Conservation (phyloP, 2,888 invertebrate species). For the Eilema depressum region DNA sequence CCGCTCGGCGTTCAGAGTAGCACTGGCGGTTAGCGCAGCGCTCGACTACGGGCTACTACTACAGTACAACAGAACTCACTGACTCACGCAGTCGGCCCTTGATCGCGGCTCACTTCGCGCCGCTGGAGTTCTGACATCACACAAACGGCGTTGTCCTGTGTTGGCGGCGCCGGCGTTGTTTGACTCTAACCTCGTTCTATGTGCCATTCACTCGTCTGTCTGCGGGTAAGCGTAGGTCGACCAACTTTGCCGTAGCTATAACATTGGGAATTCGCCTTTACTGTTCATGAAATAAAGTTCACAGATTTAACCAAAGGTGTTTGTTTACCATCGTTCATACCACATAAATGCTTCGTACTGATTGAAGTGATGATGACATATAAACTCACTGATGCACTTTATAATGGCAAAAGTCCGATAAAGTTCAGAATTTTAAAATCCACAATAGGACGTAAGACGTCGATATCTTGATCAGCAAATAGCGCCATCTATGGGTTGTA, state of each 20-base stretch:
- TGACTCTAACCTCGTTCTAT: slow-evolving; percentile 53
- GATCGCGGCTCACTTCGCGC: slow-evolving; percentile 72
- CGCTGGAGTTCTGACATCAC: slow-evolving; percentile 41
- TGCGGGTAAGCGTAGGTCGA: slow-evolving; percentile 29
- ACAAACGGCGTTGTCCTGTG: slow-evolving; percentile 43
- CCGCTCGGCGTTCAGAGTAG: slow-evolving; percentile 53
- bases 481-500: slow-evolving; percentile 12
- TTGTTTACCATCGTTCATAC: background rate
- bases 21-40: slow-evolving; percentile 51
- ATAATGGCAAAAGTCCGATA: background rate
- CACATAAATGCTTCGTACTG: background rate
- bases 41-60: slow-evolving; percentile 43
- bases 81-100: slow-evolving; percentile 62
- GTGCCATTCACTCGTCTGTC: slow-evolving; percentile 57
- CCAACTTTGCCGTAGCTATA: slow-evolving; percentile 16
- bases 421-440: background rate
- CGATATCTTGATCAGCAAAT: background rate
- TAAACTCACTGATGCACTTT: background rate
- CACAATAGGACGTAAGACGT: background rate
- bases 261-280: slow-evolving; percentile 19
- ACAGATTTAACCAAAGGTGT: slow-evolving; percentile 9
- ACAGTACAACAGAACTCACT: slow-evolving; percentile 42
- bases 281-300: slow-evolving; percentile 10
- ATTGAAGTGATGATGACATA: background rate
- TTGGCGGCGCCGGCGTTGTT: slow-evolving; percentile 38